Evolutionary conservation across 1,140 invertebrate species (phyloP).

Genomic region (Hylaeus volcanicus): DNA sequence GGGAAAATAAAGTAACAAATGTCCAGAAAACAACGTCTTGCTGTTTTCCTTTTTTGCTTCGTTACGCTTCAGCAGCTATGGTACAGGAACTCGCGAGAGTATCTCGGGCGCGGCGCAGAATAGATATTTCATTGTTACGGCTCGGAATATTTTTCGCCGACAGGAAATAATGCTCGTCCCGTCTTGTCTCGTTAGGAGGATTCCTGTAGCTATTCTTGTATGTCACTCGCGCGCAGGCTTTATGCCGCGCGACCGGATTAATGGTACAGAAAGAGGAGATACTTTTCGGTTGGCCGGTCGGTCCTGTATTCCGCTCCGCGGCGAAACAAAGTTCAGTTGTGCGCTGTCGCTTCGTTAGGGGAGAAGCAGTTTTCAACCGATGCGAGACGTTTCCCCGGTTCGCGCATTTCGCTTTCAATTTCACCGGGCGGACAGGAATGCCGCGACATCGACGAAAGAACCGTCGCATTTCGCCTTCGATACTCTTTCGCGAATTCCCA

Average conservation of each 20-base stretch:
- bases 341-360: neutral
- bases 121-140: constrained; percentile 43
- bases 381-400: neutral
- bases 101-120: constrained; percentile 13
- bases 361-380: neutral
- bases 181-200: constrained; percentile 45
- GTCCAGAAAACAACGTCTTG: constrained; percentile 1
- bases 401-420: neutral
- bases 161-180: constrained; percentile 45
- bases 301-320: neutral
- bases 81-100: neutral
- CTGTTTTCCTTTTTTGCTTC: constrained; percentile 25
- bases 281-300: constrained; percentile 35
- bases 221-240: constrained; percentile 19
- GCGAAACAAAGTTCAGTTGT: constrained; percentile 35
- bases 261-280: constrained; percentile 33
- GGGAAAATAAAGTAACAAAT: neutral
- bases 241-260: constrained; percentile 31
- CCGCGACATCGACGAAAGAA: neutral
- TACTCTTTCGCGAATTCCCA: neutral
- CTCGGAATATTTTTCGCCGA: constrained; percentile 44
- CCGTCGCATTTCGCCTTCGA: neutral
- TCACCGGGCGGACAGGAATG: neutral
- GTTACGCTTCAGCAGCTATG: constrained; percentile 20
- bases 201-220: constrained; percentile 37